Evolutionary conservation across 1,140 invertebrate species (phyloP).

Genomic region (Ctenoplectra terminalis): DNA sequence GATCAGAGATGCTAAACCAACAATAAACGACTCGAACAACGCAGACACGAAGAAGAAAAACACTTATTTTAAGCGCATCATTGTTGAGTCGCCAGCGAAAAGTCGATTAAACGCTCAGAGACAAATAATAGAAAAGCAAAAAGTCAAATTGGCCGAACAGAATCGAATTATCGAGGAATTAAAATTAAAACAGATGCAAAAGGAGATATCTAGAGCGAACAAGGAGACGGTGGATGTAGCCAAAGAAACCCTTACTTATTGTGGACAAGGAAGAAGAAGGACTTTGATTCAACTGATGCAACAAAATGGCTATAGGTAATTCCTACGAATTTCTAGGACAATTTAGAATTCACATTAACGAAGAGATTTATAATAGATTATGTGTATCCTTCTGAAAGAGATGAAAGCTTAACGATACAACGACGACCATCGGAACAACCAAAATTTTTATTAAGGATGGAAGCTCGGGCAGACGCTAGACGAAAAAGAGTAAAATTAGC

Average conservation of each 20-base stretch:
- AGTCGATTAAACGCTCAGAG: constrained; percentile 74
- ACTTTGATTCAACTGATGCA: constrained; percentile 75
- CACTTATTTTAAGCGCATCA: constrained; percentile 9
- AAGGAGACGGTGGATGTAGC: constrained; percentile 72
- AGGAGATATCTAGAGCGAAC: constrained; percentile 63
- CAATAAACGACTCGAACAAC: constrained; percentile 7
- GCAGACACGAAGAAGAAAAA: background rate
- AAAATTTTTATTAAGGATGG: constrained; percentile 74
- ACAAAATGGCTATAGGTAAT: constrained; percentile 74
- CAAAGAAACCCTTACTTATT: constrained; percentile 71
- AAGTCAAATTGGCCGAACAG: constrained; percentile 73
- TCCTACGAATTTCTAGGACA: background rate
- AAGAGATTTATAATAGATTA: background rate
- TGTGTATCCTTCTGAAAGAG: constrained; percentile 37
- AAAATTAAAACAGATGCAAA: constrained; percentile 75
- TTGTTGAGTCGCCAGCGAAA: constrained; percentile 62
- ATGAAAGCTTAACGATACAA: constrained; percentile 53
- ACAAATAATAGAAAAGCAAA: constrained; percentile 78
- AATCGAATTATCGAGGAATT: constrained; percentile 78
- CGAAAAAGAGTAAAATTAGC: constrained; percentile 65
- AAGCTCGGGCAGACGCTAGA: constrained; percentile 71
- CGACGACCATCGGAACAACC: constrained; percentile 69
- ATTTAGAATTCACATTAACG: constrained; percentile 4
- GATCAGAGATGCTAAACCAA: constrained; percentile 21
- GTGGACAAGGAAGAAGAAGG: constrained; percentile 72